phyloP scores from a whole-genome alignment of 2,113 vertebrate species.

The Rhombomys opimus region DNA sequence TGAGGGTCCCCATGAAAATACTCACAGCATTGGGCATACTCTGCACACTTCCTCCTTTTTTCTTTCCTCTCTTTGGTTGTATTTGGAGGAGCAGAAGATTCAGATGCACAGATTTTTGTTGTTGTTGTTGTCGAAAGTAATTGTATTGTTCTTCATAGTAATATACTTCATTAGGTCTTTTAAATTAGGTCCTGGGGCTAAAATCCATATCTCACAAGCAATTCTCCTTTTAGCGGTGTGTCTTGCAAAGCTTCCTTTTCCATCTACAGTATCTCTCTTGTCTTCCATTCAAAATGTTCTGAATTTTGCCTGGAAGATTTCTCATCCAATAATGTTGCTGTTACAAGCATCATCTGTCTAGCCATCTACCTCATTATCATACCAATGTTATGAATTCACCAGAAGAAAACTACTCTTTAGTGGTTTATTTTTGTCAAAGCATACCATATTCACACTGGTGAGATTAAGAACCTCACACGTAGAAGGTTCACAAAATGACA shows the following conservation, averaged over 20 bases:
- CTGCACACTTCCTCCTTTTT: background rate
- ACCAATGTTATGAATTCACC: background rate
- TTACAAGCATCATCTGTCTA: background rate
- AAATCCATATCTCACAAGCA: constrained; percentile 61
- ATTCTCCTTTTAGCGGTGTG: constrained; percentile 26
- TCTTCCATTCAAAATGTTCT: constrained; percentile 46
- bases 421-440: constrained; percentile 41
- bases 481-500: background rate
- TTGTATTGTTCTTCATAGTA: constrained; percentile 55
- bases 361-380: background rate
- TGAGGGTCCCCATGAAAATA: background rate
- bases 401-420: constrained; percentile 39
- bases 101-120: background rate
- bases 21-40: background rate
- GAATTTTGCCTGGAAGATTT: constrained; percentile 6
- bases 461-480: background rate
- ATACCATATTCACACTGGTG: background rate
- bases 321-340: background rate
- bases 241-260: constrained; percentile 38
- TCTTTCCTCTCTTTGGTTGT: background rate
- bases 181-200: constrained; percentile 52
- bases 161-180: constrained; percentile 62
- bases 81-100: constrained; percentile 47
- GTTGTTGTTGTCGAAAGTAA: constrained; percentile 48
- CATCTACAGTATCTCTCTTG: background rate